Conservation (phyloP, 1,140 invertebrate species). For the Zaprionus capensis region DNA sequence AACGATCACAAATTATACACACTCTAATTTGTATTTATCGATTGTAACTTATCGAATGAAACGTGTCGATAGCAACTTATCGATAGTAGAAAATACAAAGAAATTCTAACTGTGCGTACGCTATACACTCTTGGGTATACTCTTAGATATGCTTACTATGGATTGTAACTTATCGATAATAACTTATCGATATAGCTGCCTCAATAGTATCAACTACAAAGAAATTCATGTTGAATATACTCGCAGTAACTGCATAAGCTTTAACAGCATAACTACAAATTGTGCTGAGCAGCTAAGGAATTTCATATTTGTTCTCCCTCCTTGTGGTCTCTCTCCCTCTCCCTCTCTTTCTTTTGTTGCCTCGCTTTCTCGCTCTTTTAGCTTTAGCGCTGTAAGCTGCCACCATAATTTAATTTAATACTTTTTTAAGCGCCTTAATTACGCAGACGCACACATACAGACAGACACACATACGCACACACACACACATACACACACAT, state of each 20-base stretch:
- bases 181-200: not conserved
- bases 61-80: no score
- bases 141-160: not conserved
- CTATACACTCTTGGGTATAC: no score
- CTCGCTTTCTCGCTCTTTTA: not conserved
- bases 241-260: not conserved
- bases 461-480: not conserved
- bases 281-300: not conserved
- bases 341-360: not conserved
- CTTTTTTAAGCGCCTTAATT: conserved; percentile 46
- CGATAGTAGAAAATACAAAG: no score
- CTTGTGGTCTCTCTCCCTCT: not conserved
- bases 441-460: not conserved
- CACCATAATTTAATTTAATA: conserved; percentile 39
- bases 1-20: no score
- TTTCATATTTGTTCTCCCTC: not conserved
- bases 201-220: not conserved
- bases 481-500: conserved; percentile 1
- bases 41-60: no score
- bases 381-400: conserved; percentile 11
- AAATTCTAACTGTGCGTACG: no score
- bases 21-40: no score
- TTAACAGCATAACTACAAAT: not conserved
- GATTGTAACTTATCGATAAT: not conserved
- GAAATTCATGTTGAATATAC: accelerated